These are phyloP conservation scores for Acleris literana DNA, from an alignment of 2,888 invertebrate genomes.

Conservation along the genomic window DNA sequence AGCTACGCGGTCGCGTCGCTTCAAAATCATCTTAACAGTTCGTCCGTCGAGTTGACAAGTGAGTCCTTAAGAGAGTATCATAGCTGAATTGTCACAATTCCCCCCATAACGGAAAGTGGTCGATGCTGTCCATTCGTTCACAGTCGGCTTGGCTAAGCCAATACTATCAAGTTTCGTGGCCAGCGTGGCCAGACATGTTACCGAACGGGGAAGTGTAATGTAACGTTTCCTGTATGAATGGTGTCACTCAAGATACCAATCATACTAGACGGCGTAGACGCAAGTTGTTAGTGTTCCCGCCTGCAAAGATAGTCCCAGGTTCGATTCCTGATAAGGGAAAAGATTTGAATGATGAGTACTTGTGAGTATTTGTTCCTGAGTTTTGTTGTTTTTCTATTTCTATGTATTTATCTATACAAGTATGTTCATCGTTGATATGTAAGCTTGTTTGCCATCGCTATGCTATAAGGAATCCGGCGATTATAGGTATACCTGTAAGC, in stretches of 20 bases:
- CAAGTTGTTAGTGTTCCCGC: not conserved
- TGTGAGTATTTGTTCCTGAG: too few species aligned
- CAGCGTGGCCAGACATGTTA: not conserved
- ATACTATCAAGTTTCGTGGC: constrained; percentile 17
- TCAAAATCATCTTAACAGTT: too few species aligned
- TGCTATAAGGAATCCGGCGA: too few species aligned
- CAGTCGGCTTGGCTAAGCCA: constrained; percentile 22
- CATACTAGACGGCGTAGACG: too few species aligned
- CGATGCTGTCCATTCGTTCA: constrained; percentile 6
- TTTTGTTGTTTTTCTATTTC: not conserved
- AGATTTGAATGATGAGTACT: too few species aligned
- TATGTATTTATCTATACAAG: not conserved
- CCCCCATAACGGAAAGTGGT: constrained; percentile 6
- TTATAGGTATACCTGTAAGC: too few species aligned
- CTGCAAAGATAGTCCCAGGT: not conserved
- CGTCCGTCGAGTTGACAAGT: too few species aligned
- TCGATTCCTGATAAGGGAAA: too few species aligned
- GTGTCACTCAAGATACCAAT: not conserved
- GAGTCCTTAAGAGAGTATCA: too few species aligned
- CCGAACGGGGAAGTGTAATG: constrained; percentile 18
- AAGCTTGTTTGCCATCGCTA: too few species aligned
- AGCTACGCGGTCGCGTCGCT: too few species aligned
- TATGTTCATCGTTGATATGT: too few species aligned
- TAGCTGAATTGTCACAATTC: not conserved
- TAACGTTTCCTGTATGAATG: constrained; percentile 11